Evolutionary conservation across 2,888 invertebrate genomes (phyloP), one percentile per base, ranked within the genome.

Genomic region (Anoplius nigerrimus): DNA sequence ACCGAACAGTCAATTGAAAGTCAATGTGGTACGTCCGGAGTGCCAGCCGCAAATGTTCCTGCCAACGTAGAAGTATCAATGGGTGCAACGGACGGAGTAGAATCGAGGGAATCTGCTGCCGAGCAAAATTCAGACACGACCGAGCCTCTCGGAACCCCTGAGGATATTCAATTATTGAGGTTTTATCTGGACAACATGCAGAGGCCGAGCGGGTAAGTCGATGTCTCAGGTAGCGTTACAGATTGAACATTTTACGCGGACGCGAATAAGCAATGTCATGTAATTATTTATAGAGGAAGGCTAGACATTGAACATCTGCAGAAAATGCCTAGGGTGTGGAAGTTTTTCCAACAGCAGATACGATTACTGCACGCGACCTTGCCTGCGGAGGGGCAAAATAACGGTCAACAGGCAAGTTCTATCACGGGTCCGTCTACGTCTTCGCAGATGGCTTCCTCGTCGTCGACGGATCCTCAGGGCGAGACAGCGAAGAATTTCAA

Each of bases 261-360:
- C n/a, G n/a, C n/a, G n/a, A n/a, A n/a, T n/a, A n/a, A n/a, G n/a
- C n/a, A n/a, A n/a, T n/a, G n/a, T n/a, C 11, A 11, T 34, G 34
- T 1, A 11, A 34, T 42, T 16, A 21, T 54, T 24, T 58, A n/a
- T 61, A 85, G 83, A 65, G 84, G 85, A 8, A 71, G 85, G 11
- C 62, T 85, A 53, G 86, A 89, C 70, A 87, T 89, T 22, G 71
- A 80, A n/a, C 86, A 87, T 66, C 87, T 93, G 79, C 91, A 92
- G 74, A 91, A 92, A 77, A 90, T 94, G 62, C 90, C 93, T 8
- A 89, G 89, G 42, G 91, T 93, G 90, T 92, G 93, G 90, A 91
- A 92, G 68, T 92, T 92, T 81, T 89, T 94, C 69, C 91, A 92
- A 22, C 87, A 91, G 46, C 91, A 92, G 62, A 91, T 93, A 75